Conservation (phyloP, 2,797 vertebrate species). For the Onychomys arenicola region DNA sequence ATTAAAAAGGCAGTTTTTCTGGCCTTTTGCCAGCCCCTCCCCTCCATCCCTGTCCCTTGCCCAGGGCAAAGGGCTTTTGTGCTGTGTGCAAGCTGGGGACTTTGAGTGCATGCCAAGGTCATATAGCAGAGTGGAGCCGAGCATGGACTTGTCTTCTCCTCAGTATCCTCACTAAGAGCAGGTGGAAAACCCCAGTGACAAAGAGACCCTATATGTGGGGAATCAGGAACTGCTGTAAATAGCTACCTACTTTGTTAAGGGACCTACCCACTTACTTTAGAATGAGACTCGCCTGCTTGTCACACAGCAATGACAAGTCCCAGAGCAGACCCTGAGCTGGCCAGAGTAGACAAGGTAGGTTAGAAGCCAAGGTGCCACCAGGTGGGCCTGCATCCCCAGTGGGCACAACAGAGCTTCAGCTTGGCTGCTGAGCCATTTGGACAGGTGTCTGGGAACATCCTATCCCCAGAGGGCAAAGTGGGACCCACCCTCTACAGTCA, state of each 20-base stretch:
- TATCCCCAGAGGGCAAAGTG: neutral
- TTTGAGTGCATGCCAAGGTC: neutral
- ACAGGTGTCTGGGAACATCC: no score
- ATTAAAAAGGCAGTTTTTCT: neutral
- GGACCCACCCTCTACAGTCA: neutral
- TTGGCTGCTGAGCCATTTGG: neutral
- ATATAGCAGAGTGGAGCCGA: neutral
- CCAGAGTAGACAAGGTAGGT: neutral
- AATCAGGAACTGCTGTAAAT: neutral
- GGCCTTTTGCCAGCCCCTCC: neutral
- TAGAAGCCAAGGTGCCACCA: rapidly evolving
- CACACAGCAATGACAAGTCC: neutral
- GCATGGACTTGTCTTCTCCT: no score
- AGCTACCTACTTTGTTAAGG: neutral
- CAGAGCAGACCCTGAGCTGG: neutral
- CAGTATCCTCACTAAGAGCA: neutral
- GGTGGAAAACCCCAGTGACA: neutral
- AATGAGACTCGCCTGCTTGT: neutral
- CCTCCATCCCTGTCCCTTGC: neutral
- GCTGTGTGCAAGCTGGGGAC: neutral
- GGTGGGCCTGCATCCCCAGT: neutral
- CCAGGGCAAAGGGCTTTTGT: neutral
- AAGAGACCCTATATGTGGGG: neutral
- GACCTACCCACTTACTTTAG: neutral
- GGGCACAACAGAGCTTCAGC: neutral